Evolutionary conservation across 2,797 vertebrate species (phyloP).

Genomic region (Ambastaia sidthimunki): DNA sequence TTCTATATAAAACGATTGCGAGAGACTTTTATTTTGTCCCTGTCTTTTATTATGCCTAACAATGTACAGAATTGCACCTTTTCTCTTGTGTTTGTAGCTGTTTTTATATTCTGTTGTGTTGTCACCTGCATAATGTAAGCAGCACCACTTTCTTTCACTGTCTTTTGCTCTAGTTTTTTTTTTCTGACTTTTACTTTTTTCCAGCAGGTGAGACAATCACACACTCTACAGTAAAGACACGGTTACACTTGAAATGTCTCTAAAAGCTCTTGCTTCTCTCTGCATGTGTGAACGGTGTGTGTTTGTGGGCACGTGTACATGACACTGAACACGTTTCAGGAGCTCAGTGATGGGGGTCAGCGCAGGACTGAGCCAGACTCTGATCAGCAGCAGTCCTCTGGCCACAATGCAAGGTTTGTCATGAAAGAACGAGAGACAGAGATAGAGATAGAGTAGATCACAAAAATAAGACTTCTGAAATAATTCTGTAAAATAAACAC

Average conservation of each 20-base stretch:
- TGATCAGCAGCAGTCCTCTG: constrained; percentile 88
- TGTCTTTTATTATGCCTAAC: not conserved
- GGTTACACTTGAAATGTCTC: constrained; percentile 8
- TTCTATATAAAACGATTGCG: not conserved
- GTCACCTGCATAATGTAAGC: not conserved
- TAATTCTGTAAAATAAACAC: no score
- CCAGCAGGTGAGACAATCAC: constrained; percentile 5
- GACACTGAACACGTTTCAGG: constrained; percentile 74
- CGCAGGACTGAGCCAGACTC: constrained; percentile 88
- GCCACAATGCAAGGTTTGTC: constrained; percentile 92
- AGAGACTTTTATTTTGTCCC: not conserved
- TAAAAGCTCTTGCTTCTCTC: constrained; percentile 58
- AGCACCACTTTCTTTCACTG: not conserved
- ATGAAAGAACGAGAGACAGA: not conserved
- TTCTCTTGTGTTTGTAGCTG: not conserved
- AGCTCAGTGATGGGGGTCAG: constrained; percentile 90
- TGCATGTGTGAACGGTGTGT: constrained; percentile 45
- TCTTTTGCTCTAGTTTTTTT: constrained; percentile 3
- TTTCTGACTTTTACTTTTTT: not conserved
- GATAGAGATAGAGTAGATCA: not conserved
- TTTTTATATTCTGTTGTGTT: not conserved
- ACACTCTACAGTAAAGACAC: not conserved
- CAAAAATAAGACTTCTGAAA: not conserved
- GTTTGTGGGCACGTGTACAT: constrained; percentile 50
- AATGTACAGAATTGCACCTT: not conserved